These are phyloP conservation scores for Daboia siamensis DNA, from an alignment of 2,113 vertebrate species.

Conservation along the genomic window DNA sequence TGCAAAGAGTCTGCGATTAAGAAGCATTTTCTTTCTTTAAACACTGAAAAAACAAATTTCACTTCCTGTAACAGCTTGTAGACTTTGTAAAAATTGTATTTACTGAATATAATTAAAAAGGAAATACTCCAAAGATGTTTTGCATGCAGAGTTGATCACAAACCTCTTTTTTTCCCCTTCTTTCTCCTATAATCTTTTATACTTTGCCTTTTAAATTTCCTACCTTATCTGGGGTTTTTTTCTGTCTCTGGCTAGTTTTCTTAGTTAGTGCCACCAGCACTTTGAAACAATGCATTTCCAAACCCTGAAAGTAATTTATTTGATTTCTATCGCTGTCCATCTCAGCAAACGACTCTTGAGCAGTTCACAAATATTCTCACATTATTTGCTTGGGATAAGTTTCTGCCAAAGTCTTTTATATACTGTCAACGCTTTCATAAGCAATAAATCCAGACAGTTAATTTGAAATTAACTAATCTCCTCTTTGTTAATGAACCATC, in stretches of 20 bases:
- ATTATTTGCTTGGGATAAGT: accelerated
- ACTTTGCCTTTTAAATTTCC: neutral
- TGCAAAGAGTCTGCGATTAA: neutral
- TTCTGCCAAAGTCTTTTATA: neutral
- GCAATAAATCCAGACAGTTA: conserved; percentile 29
- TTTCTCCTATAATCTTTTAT: neutral
- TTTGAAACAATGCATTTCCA: neutral
- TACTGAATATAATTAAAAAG: neutral
- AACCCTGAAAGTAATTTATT: neutral
- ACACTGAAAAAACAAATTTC: neutral
- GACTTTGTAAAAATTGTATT: neutral
- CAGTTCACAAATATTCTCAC: neutral
- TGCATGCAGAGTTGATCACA: neutral
- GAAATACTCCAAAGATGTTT: neutral
- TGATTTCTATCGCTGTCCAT: neutral
- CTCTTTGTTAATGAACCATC: conserved; percentile 52
- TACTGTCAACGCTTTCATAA: neutral
- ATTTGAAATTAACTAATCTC: neutral
- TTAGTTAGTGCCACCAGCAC: neutral
- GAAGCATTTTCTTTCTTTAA: neutral
- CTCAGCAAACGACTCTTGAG: neutral
- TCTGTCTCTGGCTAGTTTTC: neutral
- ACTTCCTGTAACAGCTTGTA: neutral
- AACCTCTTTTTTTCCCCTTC: accelerated
- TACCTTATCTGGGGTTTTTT: no score